A percentile compares a stretch with the other conserved stretches of the same genome.
Evolutionary conservation across 2,113 vertebrate species (phyloP).

Genomic region (Pterocles gutturalis): DNA sequence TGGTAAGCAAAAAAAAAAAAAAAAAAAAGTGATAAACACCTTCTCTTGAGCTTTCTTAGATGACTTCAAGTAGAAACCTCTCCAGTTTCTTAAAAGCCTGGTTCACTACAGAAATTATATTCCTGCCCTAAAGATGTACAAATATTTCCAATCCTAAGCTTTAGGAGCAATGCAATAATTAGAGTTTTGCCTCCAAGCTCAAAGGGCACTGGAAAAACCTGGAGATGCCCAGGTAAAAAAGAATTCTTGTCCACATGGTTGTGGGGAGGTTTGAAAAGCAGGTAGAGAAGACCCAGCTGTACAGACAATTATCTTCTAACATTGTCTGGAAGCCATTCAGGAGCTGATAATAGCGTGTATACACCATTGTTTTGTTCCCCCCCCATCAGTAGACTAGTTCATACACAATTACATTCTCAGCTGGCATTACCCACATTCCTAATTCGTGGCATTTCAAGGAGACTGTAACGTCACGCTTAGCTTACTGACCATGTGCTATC

Average conservation of each 20-base stretch:
- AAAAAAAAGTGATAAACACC: background rate
- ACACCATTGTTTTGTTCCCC: background rate
- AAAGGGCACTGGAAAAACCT: background rate
- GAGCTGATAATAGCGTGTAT: background rate
- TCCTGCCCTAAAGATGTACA: background rate
- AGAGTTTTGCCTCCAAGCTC: background rate
- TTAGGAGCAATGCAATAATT: background rate
- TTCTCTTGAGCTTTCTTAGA: background rate
- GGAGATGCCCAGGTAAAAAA: background rate
- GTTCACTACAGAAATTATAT: background rate
- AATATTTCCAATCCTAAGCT: background rate
- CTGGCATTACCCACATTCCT: background rate
- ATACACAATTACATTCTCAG: background rate
- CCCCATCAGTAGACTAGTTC: background rate
- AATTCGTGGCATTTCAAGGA: background rate
- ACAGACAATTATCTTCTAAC: background rate
- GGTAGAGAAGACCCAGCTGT: background rate
- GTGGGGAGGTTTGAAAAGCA: background rate
- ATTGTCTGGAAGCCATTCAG: background rate
- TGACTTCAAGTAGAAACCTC: background rate
- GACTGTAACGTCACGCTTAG: background rate
- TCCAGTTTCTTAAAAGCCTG: background rate
- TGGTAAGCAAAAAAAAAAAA: background rate
- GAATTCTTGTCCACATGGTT: background rate
- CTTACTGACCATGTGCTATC: background rate